phyloP scores from a whole-genome alignment of 2,113 vertebrate genomes.

The Ptilorrhoa leucosticta region DNA sequence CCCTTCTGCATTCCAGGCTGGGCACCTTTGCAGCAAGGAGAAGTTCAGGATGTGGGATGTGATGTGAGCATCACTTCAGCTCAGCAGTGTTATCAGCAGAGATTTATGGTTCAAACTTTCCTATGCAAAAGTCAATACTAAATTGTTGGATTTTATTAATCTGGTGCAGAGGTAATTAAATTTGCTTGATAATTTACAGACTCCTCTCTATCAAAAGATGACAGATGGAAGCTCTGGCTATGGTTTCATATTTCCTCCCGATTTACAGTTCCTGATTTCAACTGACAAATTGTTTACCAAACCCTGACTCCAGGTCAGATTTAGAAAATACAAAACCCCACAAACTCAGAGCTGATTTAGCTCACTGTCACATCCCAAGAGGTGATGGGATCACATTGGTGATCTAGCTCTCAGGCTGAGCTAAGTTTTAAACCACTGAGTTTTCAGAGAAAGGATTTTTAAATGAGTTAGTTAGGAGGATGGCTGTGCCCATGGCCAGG shows the following conservation, averaged over 20 bases:
- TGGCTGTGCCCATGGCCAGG: neutral
- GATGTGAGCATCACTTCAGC: neutral
- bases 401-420: neutral
- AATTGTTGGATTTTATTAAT: slow-evolving; percentile 5
- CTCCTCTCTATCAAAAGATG: neutral
- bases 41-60: neutral
- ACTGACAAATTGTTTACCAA: neutral
- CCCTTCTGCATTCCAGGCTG: neutral
- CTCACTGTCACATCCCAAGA: neutral
- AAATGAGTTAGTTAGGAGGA: neutral
- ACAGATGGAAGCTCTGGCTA: neutral
- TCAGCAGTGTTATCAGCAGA: neutral
- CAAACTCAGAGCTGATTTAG: neutral
- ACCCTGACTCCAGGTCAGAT: neutral
- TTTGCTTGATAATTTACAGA: neutral
- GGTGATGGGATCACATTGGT: neutral
- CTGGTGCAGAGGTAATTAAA: neutral
- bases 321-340: neutral
- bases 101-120: neutral
- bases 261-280: neutral
- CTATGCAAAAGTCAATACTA: neutral
- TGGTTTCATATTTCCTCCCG: neutral
- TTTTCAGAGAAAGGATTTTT: neutral
- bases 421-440: neutral
- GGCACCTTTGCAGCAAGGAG: neutral